Evolutionary conservation across 2,113 vertebrate species (phyloP).

Genomic region (Megaceryle maxima): DNA sequence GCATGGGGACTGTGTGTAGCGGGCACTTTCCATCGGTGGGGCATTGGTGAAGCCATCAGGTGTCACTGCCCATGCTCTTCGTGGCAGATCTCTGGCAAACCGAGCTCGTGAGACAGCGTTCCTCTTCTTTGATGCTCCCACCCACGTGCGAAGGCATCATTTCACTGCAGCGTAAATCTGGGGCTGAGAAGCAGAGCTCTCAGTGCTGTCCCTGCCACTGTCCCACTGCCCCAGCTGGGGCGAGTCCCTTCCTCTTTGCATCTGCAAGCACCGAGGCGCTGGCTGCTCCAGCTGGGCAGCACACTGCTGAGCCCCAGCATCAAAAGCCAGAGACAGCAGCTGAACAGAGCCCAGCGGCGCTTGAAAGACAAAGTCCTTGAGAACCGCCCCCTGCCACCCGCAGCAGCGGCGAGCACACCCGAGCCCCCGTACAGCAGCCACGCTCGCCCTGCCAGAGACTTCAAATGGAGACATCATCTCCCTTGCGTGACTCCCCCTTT

Average conservation of each 20-base stretch:
- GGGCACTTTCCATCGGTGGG: background rate
- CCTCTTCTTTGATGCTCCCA: background rate
- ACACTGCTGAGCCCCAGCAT: background rate
- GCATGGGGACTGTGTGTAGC: rapidly evolving
- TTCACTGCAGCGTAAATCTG: background rate
- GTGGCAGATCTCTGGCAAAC: background rate
- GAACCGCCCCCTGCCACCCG: background rate
- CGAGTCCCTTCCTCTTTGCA: background rate
- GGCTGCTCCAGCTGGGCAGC: background rate
- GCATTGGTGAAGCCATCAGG: background rate
- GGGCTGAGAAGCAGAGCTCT: background rate
- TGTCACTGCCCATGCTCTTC: background rate
- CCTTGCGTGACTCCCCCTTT: background rate
- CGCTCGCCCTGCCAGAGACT: background rate
- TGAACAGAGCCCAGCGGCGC: background rate
- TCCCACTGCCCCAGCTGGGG: background rate
- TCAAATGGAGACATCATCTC: background rate
- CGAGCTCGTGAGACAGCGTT: rapidly evolving
- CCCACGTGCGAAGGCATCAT: rapidly evolving
- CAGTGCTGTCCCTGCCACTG: rapidly evolving
- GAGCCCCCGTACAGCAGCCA: rapidly evolving
- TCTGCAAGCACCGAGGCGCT: rapidly evolving
- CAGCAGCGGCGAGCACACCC: rapidly evolving
- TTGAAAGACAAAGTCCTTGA: background rate
- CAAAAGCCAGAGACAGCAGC: background rate